Evolutionary conservation across 92 coral and sea anemone genomes (phyloP).

Genomic region (Bergia sp.): DNA sequence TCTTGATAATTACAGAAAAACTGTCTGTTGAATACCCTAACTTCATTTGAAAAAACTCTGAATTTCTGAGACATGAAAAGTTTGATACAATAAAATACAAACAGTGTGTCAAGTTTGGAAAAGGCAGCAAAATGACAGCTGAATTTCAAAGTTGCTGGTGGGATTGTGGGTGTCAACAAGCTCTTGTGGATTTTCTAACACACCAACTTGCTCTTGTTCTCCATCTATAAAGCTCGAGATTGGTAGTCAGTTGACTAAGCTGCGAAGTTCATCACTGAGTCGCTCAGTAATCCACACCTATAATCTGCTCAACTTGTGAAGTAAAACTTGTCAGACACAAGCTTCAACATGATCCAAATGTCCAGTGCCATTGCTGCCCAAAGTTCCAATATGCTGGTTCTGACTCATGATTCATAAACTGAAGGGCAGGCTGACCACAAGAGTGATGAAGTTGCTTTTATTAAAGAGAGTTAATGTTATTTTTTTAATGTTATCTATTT

Average conservation of each 20-base stretch:
- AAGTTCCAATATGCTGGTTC: constrained; percentile 37
- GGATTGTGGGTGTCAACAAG: background rate
- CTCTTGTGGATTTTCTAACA: constrained; percentile 25
- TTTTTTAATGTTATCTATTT: background rate
- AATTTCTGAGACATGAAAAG: background rate
- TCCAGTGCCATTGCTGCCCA: constrained; percentile 43
- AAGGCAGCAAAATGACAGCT: background rate
- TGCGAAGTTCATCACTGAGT: constrained; percentile 37
- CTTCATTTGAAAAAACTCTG: background rate
- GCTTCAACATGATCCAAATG: constrained; percentile 41
- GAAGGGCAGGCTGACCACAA: constrained; percentile 22
- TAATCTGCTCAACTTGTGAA: constrained; percentile 45
- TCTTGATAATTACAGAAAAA: too few species aligned
- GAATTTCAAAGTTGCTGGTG: background rate
- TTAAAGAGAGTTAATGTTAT: background rate
- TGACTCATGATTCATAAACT: constrained; percentile 2
- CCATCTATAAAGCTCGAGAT: constrained; percentile 38
- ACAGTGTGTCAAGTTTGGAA: background rate
- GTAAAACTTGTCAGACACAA: constrained; percentile 38
- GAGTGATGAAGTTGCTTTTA: background rate
- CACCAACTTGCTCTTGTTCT: constrained; percentile 51
- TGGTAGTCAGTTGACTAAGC: constrained; percentile 37
- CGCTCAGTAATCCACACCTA: constrained; percentile 35
- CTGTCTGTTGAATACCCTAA: background rate
- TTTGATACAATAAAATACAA: too few species aligned